Conservation (phyloP, 1,140 invertebrate species). For the Nebria ingens region DNA sequence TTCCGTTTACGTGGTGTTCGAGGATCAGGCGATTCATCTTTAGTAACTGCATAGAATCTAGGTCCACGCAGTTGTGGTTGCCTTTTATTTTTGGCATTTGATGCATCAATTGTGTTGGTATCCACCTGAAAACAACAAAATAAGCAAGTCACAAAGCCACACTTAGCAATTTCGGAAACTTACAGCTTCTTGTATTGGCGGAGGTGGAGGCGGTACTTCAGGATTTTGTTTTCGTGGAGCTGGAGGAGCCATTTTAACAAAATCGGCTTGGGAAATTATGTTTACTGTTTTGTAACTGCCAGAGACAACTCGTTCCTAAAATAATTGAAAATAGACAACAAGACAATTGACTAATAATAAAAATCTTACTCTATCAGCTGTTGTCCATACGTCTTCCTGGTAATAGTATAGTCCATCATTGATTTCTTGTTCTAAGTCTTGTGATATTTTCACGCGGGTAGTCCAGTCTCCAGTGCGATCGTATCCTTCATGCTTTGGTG, state of each 20-base stretch:
- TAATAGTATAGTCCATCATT: slow-evolving; percentile 93
- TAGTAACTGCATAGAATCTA: slow-evolving; percentile 93
- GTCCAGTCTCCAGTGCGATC: slow-evolving; percentile 79
- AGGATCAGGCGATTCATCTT: slow-evolving; percentile 58
- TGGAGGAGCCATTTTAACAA: slow-evolving; percentile 66
- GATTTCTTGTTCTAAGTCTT: slow-evolving; percentile 87
- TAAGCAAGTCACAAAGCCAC: too few species aligned
- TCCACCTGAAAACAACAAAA: not conserved
- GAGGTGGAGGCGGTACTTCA: slow-evolving; percentile 68
- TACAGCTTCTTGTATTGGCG: slow-evolving; percentile 34
- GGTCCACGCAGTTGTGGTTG: slow-evolving; percentile 31
- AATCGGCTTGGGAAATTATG: slow-evolving; percentile 78
- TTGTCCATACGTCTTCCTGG: slow-evolving; percentile 79
- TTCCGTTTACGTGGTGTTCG: slow-evolving; percentile 74
- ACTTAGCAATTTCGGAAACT: not conserved
- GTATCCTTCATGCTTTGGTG: slow-evolving; percentile 75
- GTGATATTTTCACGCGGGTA: slow-evolving; percentile 80
- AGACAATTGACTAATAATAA: not conserved
- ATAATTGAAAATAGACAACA: slow-evolving; percentile 9
- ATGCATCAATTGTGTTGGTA: not conserved
- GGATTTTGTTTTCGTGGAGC: slow-evolving; percentile 51
- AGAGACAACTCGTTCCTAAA: slow-evolving; percentile 29
- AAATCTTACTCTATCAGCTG: slow-evolving; percentile 30
- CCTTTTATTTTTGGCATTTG: not conserved
- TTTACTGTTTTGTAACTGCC: slow-evolving; percentile 77